These are phyloP conservation scores for Prolemur simus DNA, from an alignment of 2,113 vertebrate genomes.

Conservation along the genomic window DNA sequence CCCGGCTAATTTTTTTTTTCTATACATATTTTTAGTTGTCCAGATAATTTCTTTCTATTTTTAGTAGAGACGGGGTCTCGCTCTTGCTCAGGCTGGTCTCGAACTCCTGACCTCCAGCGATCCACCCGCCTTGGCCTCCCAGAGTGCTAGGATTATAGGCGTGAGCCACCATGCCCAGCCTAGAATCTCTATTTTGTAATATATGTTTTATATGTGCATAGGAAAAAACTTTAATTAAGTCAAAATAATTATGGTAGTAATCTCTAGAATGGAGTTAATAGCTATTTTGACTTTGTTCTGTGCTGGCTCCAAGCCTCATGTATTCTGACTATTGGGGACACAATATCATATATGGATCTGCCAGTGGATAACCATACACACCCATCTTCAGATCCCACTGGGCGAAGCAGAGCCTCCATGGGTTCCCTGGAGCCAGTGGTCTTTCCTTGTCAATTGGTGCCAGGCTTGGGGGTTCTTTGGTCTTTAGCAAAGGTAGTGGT, in stretches of 20 bases:
- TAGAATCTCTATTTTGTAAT: slow-evolving; percentile 1
- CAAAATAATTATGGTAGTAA: not conserved
- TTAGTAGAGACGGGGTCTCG: too few relatives aligned
- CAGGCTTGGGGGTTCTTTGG: not conserved
- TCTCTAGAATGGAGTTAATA: not conserved
- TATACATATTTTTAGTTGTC: too few relatives aligned
- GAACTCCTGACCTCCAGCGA: too few relatives aligned
- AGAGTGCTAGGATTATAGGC: too few relatives aligned
- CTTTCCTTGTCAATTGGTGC: not conserved
- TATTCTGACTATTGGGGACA: not conserved
- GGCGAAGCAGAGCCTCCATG: not conserved
- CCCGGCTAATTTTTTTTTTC: too few relatives aligned
- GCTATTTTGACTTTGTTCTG: not conserved
- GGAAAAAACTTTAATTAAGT: not conserved
- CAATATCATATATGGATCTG: not conserved
- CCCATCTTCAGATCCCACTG: not conserved
- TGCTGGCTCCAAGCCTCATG: not conserved
- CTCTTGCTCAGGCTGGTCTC: too few relatives aligned
- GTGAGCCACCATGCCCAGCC: too few relatives aligned
- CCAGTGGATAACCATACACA: not conserved
- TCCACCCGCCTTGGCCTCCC: too few relatives aligned
- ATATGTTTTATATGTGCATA: not conserved
- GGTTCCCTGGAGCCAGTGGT: not conserved
- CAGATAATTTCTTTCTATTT: too few relatives aligned
- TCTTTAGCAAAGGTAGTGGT: not conserved